phyloP scores from a whole-genome alignment of 2,888 invertebrate species.

The Conchocele bisecta region DNA sequence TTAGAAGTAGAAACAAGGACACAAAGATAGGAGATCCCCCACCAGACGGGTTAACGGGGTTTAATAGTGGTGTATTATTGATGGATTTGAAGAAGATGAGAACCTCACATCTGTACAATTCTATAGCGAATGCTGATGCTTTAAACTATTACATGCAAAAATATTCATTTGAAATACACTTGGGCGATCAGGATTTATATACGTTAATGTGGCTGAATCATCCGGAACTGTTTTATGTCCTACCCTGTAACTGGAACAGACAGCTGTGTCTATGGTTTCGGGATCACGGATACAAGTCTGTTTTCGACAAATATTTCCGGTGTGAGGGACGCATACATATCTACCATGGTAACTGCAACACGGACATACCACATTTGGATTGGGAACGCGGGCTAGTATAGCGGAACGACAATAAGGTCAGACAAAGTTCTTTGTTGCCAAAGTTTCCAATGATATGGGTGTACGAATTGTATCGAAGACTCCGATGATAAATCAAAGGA shows the following conservation, averaged over 20 bases:
- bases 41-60: conserved; percentile 86
- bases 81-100: conserved; percentile 88
- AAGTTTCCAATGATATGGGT: no score
- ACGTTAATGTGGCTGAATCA: conserved; percentile 88
- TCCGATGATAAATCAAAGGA: no score
- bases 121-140: conserved; percentile 82
- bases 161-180: conserved; percentile 84
- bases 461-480: no score
- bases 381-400: no score
- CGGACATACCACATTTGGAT: conserved; percentile 74
- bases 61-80: conserved; percentile 91
- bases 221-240: conserved; percentile 88
- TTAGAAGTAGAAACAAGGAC: conserved; percentile 86
- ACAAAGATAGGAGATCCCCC: conserved; percentile 86
- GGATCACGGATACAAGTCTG: conserved; percentile 88
- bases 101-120: conserved; percentile 86
- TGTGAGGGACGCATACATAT: conserved; percentile 84
- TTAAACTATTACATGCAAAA: conserved; percentile 79
- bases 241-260: conserved; percentile 91
- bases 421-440: no score
- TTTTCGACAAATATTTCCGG: conserved; percentile 88
- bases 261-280: conserved; percentile 93
- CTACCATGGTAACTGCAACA: conserved; percentile 82
- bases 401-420: no score
- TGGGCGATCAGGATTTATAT: conserved; percentile 93